Conservation (phyloP, 2,113 vertebrate genomes). For the Corythaeola cristata region DNA sequence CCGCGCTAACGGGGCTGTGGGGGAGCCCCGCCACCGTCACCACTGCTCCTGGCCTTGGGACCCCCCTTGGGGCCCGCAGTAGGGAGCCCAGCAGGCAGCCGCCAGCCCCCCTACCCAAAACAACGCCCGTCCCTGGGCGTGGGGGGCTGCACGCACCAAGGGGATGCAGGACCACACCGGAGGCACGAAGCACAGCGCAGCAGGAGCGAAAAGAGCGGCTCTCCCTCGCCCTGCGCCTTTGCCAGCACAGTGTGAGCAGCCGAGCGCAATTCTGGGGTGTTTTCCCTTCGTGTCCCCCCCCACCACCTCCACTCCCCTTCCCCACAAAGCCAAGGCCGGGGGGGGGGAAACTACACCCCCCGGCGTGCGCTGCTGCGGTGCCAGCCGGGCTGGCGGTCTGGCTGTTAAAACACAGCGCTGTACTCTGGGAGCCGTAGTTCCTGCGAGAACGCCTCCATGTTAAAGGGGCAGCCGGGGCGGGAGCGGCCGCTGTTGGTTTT, state of each 20-base stretch:
- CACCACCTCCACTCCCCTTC: rapidly evolving
- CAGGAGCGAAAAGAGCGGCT: too few species aligned
- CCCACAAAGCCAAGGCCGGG: rapidly evolving
- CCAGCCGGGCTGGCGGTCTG: background rate
- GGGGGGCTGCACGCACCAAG: background rate
- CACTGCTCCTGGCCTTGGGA: background rate
- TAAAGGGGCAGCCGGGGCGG: background rate
- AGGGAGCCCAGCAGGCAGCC: background rate
- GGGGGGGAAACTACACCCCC: background rate
- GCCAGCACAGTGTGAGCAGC: background rate
- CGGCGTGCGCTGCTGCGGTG: background rate
- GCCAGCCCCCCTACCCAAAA: background rate
- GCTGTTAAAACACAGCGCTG: background rate
- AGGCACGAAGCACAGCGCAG: background rate
- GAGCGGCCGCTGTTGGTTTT: background rate
- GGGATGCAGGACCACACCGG: rapidly evolving
- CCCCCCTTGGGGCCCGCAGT: background rate
- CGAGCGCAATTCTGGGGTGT: rapidly evolving
- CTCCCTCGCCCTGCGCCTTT: background rate
- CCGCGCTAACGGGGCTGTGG: background rate
- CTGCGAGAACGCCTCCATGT: background rate
- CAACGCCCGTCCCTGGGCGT: rapidly evolving
- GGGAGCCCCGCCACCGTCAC: background rate
- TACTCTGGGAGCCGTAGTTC: constrained; percentile 43
- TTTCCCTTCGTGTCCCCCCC: too few species aligned